These are phyloP conservation scores for Stenotaenia linearis DNA, from an alignment of 2,888 invertebrate species.

Conservation along the genomic window DNA sequence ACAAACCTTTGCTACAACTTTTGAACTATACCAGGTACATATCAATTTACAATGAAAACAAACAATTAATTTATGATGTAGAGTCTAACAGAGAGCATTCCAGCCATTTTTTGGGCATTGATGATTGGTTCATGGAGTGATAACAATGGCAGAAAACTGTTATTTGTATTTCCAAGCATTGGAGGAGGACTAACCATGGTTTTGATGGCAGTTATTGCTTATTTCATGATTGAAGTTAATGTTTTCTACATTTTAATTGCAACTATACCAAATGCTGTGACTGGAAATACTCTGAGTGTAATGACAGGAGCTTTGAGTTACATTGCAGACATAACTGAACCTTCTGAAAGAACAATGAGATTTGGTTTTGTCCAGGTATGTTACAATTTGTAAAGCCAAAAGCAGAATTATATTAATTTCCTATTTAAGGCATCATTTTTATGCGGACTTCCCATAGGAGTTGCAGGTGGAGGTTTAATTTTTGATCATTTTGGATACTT, in stretches of 20 bases:
- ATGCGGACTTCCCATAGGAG: slow-evolving; percentile 56
- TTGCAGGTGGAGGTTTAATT: slow-evolving; percentile 72
- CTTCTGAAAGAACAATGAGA: background rate
- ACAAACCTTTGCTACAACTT: background rate
- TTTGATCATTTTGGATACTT: slow-evolving; percentile 48
- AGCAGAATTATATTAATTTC: background rate
- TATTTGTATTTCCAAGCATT: background rate
- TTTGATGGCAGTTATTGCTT: background rate
- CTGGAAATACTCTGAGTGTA: background rate
- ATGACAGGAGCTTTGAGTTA: background rate
- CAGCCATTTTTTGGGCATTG: background rate
- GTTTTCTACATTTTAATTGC: background rate
- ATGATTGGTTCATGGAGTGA: background rate
- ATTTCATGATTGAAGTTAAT: background rate
- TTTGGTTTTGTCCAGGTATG: background rate
- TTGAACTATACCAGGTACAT: background rate
- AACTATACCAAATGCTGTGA: background rate
- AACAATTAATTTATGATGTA: too few relatives aligned
- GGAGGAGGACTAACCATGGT: background rate
- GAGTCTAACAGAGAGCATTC: background rate
- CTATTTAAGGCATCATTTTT: slow-evolving; percentile 45
- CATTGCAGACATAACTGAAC: background rate
- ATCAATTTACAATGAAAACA: too few relatives aligned
- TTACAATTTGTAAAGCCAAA: background rate
- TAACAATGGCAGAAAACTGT: background rate